Conservation (phyloP, 2,113 vertebrate species). For the Myiopsitta monachus region DNA sequence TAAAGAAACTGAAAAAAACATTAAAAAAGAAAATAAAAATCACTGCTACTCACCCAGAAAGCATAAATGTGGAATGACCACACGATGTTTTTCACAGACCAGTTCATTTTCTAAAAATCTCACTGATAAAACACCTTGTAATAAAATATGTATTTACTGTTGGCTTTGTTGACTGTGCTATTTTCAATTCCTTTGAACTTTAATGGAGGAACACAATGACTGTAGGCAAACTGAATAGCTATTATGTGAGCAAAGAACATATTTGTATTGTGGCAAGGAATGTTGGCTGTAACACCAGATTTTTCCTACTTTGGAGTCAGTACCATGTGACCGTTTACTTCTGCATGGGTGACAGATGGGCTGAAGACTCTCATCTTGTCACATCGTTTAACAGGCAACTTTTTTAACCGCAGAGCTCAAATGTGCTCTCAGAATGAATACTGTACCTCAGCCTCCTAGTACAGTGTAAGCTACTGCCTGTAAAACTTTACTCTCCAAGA, state of each 20-base stretch:
- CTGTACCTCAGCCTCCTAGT: background rate
- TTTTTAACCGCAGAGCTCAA: background rate
- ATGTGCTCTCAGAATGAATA: background rate
- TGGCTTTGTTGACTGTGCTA: background rate
- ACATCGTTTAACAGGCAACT: background rate
- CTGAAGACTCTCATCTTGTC: background rate
- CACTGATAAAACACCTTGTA: background rate
- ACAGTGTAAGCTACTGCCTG: background rate
- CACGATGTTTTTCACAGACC: background rate
- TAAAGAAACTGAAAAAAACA: background rate
- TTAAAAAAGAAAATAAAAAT: background rate
- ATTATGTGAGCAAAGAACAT: conserved; percentile 52
- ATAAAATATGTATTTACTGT: background rate
- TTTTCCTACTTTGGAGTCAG: background rate
- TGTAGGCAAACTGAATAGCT: conserved; percentile 46
- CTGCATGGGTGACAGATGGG: conserved; percentile 28
- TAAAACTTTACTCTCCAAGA: background rate
- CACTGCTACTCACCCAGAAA: background rate
- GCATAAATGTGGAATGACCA: background rate
- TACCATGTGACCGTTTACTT: conserved; percentile 12
- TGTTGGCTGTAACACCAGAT: conserved; percentile 33
- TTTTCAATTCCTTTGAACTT: conserved; percentile 49
- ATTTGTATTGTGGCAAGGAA: conserved; percentile 49
- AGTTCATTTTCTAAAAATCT: background rate
- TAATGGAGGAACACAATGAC: conserved; percentile 14